These are phyloP conservation scores for Lepus timidus DNA, from an alignment of 2,113 vertebrate species.

Conservation along the genomic window DNA sequence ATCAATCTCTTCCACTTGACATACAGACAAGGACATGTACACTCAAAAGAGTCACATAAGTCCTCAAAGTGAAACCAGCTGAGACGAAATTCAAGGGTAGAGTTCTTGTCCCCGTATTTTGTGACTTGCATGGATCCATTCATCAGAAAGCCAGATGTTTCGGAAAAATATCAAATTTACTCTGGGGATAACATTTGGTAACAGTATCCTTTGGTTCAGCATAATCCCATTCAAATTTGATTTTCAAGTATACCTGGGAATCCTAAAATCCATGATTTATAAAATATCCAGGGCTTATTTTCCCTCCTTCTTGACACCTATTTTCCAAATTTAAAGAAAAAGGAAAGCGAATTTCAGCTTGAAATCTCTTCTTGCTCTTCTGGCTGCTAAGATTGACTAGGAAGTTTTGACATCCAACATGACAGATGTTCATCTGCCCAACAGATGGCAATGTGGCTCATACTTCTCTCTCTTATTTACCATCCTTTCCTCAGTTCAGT, in stretches of 20 bases:
- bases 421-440: constrained; percentile 62
- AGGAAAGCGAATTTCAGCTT: constrained; percentile 54
- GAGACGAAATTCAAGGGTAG: neutral
- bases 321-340: constrained; percentile 64
- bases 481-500: constrained; percentile 34
- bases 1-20: neutral
- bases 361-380: constrained; percentile 53
- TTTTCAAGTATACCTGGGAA: constrained; percentile 68
- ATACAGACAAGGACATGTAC: neutral
- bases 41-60: neutral
- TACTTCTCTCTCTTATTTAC: constrained; percentile 45
- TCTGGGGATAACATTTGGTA: constrained; percentile 63
- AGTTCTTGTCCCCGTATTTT: neutral
- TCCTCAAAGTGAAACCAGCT: neutral
- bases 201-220: constrained; percentile 54
- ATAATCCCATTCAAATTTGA: constrained; percentile 75
- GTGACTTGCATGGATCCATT: neutral
- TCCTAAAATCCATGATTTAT: constrained; percentile 69
- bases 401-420: constrained; percentile 58
- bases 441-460: constrained; percentile 73
- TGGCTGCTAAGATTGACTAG: constrained; percentile 43
- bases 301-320: constrained; percentile 66
- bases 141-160: neutral
- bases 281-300: constrained; percentile 62
- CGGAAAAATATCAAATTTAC: constrained; percentile 17